phyloP scores from a whole-genome alignment of 64 coral and sea anemone species.

The Dendronephthya gigantea region DNA sequence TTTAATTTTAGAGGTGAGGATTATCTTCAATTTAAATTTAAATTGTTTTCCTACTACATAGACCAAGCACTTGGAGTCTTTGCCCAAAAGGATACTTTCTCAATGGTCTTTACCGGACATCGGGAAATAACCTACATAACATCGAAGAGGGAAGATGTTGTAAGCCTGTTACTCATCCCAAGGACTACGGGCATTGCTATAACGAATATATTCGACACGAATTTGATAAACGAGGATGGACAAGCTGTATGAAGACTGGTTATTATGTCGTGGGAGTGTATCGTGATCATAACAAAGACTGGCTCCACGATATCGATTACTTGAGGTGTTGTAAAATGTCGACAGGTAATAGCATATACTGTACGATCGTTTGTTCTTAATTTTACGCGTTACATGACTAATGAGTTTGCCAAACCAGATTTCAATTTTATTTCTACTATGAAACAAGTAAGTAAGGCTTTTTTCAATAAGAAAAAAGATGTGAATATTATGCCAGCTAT shows the following conservation, averaged over 20 bases:
- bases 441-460: no score
- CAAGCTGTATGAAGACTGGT: neutral
- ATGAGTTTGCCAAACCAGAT: no score
- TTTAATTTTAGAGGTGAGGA: no score
- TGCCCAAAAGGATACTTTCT: slow-evolving; percentile 29
- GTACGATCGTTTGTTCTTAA: no score
- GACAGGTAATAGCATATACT: neutral
- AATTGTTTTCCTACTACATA: neutral
- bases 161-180: neutral
- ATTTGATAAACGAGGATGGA: neutral
- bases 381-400: no score
- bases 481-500: no score
- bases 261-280: no score
- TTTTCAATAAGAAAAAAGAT: no score
- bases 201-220: neutral
- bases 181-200: neutral
- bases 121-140: neutral
- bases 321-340: slow-evolving; percentile 10
- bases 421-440: no score
- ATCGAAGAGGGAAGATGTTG: slow-evolving; percentile 35
- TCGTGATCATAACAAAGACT: neutral
- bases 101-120: slow-evolving; percentile 26
- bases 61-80: neutral
- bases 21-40: neutral
- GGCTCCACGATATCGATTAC: neutral